phyloP scores from a whole-genome alignment of 1,140 invertebrate genomes.

The Acromyrmex heyeri region DNA sequence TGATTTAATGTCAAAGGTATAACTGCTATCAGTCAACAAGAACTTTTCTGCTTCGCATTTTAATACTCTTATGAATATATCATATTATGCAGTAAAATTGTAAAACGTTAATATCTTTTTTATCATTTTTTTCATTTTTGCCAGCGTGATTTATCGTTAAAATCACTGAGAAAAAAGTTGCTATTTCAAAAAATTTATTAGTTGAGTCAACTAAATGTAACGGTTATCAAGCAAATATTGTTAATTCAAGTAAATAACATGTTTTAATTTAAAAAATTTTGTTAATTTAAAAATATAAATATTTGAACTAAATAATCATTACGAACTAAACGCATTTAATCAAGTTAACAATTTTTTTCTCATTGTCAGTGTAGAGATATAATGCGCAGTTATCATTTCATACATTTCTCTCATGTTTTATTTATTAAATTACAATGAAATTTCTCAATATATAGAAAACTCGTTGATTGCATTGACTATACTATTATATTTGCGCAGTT shows the following conservation, averaged over 20 bases:
- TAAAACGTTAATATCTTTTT: not conserved
- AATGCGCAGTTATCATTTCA: not conserved
- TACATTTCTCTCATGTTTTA: not conserved
- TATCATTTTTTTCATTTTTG: not conserved
- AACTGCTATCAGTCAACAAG: conserved; percentile 2
- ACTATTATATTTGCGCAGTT: not conserved
- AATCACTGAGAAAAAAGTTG: not conserved
- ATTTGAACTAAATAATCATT: no score
- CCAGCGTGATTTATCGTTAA: not conserved
- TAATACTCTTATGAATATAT: not conserved
- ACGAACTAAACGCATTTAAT: no score
- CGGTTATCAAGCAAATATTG: no score
- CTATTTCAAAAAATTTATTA: no score
- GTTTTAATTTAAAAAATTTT: no score
- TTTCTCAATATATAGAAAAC: not conserved
- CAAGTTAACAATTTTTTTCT: no score
- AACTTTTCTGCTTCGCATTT: conserved; percentile 16
- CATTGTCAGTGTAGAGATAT: not conserved
- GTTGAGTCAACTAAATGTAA: no score
- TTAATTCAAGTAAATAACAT: no score
- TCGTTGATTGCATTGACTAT: not conserved
- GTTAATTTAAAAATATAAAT: no score
- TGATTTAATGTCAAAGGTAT: conserved; percentile 1
- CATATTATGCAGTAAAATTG: not conserved
- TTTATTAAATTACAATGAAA: conserved; percentile 23